Conservation (phyloP, 2,797 vertebrate species). For the Clarias pachynema region DNA sequence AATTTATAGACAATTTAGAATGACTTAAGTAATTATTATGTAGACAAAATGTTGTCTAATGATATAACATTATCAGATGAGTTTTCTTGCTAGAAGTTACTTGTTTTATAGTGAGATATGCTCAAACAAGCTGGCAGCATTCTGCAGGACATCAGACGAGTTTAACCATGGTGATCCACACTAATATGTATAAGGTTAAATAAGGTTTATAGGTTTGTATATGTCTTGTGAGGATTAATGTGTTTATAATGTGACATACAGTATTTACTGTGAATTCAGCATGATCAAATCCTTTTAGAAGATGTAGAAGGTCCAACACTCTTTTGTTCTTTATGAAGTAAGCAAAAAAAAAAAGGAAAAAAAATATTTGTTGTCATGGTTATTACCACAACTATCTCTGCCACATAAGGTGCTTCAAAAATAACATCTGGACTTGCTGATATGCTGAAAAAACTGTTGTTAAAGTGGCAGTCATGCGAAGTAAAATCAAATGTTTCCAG, state of each 20-base stretch:
- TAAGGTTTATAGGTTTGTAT: too few relatives aligned
- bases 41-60: too few relatives aligned
- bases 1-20: too few relatives aligned
- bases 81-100: too few relatives aligned
- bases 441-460: background rate
- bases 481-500: background rate
- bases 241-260: background rate
- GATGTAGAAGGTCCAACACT: background rate
- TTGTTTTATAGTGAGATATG: background rate
- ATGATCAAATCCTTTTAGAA: background rate
- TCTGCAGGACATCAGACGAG: background rate
- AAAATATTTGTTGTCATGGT: background rate
- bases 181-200: too few relatives aligned
- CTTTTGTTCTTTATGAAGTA: background rate
- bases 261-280: background rate
- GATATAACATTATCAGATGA: too few relatives aligned
- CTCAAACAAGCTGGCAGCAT: background rate
- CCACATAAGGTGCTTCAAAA: background rate
- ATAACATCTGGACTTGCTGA: background rate
- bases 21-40: too few relatives aligned
- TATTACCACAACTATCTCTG: background rate
- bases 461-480: background rate
- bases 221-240: background rate
- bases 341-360: background rate
- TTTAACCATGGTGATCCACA: background rate